Base-by-base conservation (phyloP, 2,888 invertebrate species). In the Chorisops tibialis region DNA sequence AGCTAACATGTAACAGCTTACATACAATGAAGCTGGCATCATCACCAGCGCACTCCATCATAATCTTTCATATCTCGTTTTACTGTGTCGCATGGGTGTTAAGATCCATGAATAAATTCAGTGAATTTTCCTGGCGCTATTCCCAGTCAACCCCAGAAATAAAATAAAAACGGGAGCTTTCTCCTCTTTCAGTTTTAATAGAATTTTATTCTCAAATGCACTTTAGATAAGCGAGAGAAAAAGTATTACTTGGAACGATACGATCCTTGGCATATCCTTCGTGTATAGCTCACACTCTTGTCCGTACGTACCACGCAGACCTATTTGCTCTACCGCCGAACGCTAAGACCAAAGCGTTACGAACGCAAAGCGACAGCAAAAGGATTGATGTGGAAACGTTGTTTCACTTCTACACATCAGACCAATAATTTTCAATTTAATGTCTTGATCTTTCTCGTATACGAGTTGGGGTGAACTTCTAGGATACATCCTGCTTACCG, bases 131-230 rank as follows among this genome's bases (percentile, higher is more conserved):
- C 4, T 18, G 2, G 14, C 14, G 6, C 16, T 14, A 18, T 30
- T 50, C 35, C 49, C 48, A 24, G 16, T 16, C 16, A 18, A 22
- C 45, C 14, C 45, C 7, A 2, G 19, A 45, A 45, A 18, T 6
- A 5, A 14, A 45, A 11, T 18, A 11, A 14, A 30, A 30, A 1
- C 7, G 30, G 1, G 30, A 30, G 30, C 9, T 30, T 5, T 30
- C 30, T 43, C 30, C 45, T 30, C 18, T 56, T 56, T 35, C 43
- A 24, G 56, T 24, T 60, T 63, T 63, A 63, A 63, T 63, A 63
- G 63, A 63, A 63, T 61, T 63, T 63, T 63, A 63, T 63, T 63
- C 52, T 52, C 61, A 63, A 61, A 61, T 63, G 63, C 63, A 63
- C 61, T 63, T 63, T 49, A 61, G 58, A 63, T 61, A 61, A 56